A percentile compares a stretch with the other conserved stretches of the same genome.
Evolutionary conservation across 2,113 vertebrate genomes (phyloP).

Genomic region (Asarcornis scutulata): DNA sequence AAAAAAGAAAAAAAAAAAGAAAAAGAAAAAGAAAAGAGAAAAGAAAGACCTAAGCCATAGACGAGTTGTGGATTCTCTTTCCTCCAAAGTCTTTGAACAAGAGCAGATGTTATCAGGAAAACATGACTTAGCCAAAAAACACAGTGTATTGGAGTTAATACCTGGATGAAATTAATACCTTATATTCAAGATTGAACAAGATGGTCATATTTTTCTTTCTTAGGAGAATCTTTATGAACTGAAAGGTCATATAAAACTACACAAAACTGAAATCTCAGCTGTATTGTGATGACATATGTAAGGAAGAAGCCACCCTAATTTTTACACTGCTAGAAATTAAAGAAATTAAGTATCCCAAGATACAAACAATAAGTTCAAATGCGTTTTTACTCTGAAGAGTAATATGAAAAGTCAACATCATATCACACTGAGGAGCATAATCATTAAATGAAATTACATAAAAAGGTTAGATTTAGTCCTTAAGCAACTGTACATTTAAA

Average conservation of each 20-base stretch:
- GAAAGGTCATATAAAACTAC: neutral
- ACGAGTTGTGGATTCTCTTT: neutral
- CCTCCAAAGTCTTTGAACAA: neutral
- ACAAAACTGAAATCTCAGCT: neutral
- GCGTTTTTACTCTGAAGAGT: neutral
- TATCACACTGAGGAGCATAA: neutral
- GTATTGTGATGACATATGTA: neutral
- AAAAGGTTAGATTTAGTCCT: neutral
- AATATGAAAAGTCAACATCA: neutral
- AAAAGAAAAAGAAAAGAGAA: too few relatives aligned
- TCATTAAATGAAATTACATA: neutral
- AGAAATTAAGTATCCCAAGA: neutral
- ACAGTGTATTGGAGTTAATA: neutral
- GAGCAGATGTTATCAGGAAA: neutral
- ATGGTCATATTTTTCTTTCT: neutral
- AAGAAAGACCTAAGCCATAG: too few relatives aligned
- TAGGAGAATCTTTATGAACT: neutral
- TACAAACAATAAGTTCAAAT: neutral
- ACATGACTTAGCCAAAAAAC: neutral
- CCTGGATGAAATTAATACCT: neutral
- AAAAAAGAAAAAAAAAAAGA: neutral
- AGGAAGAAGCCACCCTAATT: neutral
- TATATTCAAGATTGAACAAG: neutral
- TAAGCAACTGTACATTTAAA: neutral
- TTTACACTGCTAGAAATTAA: neutral